A percentile compares a stretch with the other conserved stretches of the same genome.
phyloP scores from a whole-genome alignment of 2,113 vertebrate genomes.

The Oreochromis aureus region DNA sequence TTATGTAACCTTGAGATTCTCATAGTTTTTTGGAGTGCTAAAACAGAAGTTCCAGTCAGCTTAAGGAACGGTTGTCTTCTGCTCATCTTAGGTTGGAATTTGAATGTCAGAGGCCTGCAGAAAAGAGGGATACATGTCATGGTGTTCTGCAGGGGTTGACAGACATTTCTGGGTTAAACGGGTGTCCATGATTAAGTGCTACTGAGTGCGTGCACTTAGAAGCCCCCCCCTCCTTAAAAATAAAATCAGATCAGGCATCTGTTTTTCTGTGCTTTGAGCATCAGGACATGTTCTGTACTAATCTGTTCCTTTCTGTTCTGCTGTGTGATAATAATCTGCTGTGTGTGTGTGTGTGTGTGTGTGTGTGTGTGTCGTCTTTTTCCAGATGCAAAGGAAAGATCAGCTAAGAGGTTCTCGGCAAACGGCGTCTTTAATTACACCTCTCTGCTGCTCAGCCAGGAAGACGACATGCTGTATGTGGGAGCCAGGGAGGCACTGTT shows the following conservation, averaged over 20 bases:
- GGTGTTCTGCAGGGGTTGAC: background rate
- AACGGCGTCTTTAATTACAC: slow-evolving; percentile 84
- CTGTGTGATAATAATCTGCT: background rate
- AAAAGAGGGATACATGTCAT: too few relatives aligned
- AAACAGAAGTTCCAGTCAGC: background rate
- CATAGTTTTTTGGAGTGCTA: background rate
- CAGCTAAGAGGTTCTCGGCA: slow-evolving; percentile 74
- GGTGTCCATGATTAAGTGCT: background rate
- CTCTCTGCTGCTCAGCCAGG: slow-evolving; percentile 82
- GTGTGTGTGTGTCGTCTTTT: background rate
- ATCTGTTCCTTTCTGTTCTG: background rate
- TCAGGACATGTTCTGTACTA: background rate
- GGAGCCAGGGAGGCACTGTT: slow-evolving; percentile 86
- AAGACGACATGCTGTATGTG: slow-evolving; percentile 81
- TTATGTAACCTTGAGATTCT: background rate
- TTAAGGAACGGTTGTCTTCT: background rate
- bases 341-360: background rate
- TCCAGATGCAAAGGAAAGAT: slow-evolving; percentile 75
- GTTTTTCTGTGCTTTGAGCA: background rate
- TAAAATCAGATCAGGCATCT: background rate
- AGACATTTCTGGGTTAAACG: background rate
- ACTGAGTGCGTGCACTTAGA: background rate
- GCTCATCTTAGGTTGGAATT: background rate
- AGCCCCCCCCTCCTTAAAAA: background rate
- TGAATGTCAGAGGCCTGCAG: background rate